Evolutionary conservation across 30 jellyfish, hydroid and myxozoan genomes (phyloP), one percentile per base, ranked within the genome.

Genomic region (Nemopilema nomurai): DNA sequence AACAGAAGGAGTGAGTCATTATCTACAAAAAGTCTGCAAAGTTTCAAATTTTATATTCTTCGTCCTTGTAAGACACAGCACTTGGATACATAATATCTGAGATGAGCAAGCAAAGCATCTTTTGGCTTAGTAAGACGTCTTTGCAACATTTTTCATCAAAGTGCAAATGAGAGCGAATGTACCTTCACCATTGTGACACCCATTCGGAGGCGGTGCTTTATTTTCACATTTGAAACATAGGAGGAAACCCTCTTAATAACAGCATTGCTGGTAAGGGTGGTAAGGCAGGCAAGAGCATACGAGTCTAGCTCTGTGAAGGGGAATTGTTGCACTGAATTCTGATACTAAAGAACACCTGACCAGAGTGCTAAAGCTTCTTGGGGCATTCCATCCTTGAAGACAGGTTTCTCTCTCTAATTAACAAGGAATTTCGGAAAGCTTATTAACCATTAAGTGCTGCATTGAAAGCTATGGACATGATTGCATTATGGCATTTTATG

Each of bases 401-500:
- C 78, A 16, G 87, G 73, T 67, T 87, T 68, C 76, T 77, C 96
- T 69, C 66, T 63, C 96, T 68, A 87, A 69, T 76, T 65, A 16
- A 81, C 89, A 64, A 74, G 82, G 57, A 87, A 87, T 87, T 22
- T 62, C 32, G 28, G 33, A 29, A 21, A n/a, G 75, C 50, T 67
- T 62, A 21, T 87, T 82, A n/a, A 51, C 64, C 49, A 25, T 23
- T 24, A 87, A 69, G 73, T 66, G 76, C 32, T 50, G 69, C 80
- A 76, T 50, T 74, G 94, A 90, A 66, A 72, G 94, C 75, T 79
- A n/a, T 41, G 76, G 24, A 49, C 68, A 69, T 21, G 52, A 81
- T 68, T 16, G 97, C 94, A 62, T 76, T 24, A 66, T 89, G 90
- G 74, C 94, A 89, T 24, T 90, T 23, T 57, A 89, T 89, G 69